These are phyloP conservation scores for Malurus leucopterus DNA, from an alignment of 2,797 vertebrate genomes.

Conservation along the genomic window DNA sequence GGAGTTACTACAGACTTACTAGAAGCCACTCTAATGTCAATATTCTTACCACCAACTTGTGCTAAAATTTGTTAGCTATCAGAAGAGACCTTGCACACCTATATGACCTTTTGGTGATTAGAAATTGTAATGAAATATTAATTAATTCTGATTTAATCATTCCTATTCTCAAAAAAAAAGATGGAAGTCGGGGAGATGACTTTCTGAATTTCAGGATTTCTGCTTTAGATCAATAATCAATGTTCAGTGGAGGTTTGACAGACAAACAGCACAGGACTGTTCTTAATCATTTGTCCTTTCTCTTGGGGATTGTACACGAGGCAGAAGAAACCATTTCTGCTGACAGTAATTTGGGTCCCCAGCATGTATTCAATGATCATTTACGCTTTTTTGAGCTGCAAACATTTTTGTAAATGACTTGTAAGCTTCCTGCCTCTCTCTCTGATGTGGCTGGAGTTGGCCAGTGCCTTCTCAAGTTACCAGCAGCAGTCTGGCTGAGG, in stretches of 20 bases:
- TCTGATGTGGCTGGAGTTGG: slow-evolving; percentile 4
- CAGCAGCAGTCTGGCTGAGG: background rate
- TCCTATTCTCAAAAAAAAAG: background rate
- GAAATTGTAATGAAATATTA: background rate
- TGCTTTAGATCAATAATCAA: background rate
- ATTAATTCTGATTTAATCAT: background rate
- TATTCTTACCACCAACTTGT: background rate
- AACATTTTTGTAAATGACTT: background rate
- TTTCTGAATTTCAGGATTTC: background rate
- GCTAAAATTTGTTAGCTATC: background rate
- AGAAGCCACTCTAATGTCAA: background rate
- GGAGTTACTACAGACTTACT: background rate
- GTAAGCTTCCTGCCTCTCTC: background rate
- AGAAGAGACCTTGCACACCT: background rate
- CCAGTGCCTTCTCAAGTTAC: background rate
- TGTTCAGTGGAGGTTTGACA: background rate
- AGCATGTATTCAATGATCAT: background rate
- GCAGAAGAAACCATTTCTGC: background rate
- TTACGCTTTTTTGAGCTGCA: background rate
- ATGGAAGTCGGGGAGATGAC: background rate
- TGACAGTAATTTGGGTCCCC: background rate
- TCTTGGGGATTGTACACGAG: background rate
- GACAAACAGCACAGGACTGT: background rate
- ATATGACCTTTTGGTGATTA: background rate
- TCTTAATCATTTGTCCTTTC: background rate